Base-by-base conservation (phyloP, 2,888 invertebrate species). In the Limulus polyphemus region DNA sequence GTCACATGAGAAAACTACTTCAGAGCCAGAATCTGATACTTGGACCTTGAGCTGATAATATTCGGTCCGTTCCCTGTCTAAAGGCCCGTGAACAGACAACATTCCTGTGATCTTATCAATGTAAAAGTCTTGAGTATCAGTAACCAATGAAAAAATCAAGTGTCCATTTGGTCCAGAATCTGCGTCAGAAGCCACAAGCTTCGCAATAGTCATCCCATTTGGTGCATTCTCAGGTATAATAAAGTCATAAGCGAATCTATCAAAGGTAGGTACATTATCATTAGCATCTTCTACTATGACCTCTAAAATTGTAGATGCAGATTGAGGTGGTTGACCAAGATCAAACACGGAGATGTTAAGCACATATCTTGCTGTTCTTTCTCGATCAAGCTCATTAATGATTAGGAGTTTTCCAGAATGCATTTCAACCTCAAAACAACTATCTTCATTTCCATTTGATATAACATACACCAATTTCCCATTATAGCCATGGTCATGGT, bases 401-500 rank as follows among this genome's bases (percentile, higher is more conserved):
- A 94, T 85, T 74, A 87, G 86, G 11, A 98, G 78, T 70, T 90
- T 88, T 0, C 93, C 94, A 2, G 83, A 84, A 68, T 89, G 88
- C 56, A 88, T 86, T 74, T 95, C 92, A 55, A 95, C 82, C 55
- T 86, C 83, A 76, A 93, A 93, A 1, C 88, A 86, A 0, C 90
- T 89, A 75, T 90, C 89, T 58, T 71, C 70, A 50, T 92, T 92
- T 50, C 62, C 62, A 50, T 59, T 60, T 47, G 61, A 60, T 11
- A 66, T 63, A 10, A 66, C 66, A 55, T 85, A 84, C 5, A 89
- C 85, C n/a, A 98, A 79, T 71, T 90, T 84, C 0, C 95, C 95
- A 76, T 93, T 92, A 76, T 90, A 92, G 12, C 94, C 94, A 55
- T 88, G 81, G 76, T 95, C 95, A 50, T 88, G 81, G 75, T 94